phyloP scores from a whole-genome alignment of 2,113 vertebrate species.

The Callorhinus ursinus region DNA sequence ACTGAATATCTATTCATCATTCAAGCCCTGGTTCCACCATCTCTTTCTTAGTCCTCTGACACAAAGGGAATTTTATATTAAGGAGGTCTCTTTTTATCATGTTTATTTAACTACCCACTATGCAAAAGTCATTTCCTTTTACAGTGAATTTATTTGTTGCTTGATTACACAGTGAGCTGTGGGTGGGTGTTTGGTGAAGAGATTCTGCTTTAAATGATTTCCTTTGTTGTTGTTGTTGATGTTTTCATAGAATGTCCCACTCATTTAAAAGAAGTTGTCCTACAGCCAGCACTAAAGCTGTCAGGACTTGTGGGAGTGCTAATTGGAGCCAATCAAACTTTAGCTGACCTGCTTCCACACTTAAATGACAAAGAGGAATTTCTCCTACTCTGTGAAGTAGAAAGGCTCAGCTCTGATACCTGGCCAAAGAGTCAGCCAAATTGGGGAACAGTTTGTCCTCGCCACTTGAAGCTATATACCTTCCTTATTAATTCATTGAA shows the following conservation, averaged over 20 bases:
- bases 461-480: neutral
- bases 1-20: neutral
- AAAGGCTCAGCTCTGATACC: neutral
- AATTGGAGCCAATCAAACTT: slow-evolving; percentile 64
- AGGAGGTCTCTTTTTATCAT: neutral
- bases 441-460: neutral
- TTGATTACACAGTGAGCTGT: slow-evolving; percentile 9
- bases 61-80: slow-evolving; percentile 50
- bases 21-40: neutral
- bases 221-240: slow-evolving; percentile 60
- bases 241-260: slow-evolving; percentile 51
- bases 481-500: neutral
- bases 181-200: slow-evolving; percentile 49
- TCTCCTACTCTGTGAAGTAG: slow-evolving; percentile 43
- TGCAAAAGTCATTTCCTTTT: slow-evolving; percentile 57
- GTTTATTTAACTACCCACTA: slow-evolving; percentile 17
- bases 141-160: slow-evolving; percentile 40
- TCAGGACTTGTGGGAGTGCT: slow-evolving; percentile 62
- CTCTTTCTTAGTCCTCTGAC: slow-evolving; percentile 26
- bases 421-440: neutral
- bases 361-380: slow-evolving; percentile 69
- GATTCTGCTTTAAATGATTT: slow-evolving; percentile 59
- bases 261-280: slow-evolving; percentile 41
- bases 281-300: slow-evolving; percentile 21
- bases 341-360: slow-evolving; percentile 58